Evolutionary conservation across 2,888 invertebrate species (phyloP).

Genomic region (Dolomedes plantarius): DNA sequence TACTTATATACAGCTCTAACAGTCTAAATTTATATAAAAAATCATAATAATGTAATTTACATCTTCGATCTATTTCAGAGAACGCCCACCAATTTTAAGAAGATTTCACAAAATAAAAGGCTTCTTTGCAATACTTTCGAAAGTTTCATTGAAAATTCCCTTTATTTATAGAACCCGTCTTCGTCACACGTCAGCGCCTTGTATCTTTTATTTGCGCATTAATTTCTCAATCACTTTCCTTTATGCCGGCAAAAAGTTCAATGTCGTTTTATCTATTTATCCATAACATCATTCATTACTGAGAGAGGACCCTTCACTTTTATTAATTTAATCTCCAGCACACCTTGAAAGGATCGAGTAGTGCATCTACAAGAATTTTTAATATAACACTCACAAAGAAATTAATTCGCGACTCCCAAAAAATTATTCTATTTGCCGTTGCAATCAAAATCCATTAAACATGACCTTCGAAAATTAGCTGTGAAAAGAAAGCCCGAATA

Average conservation of each 20-base stretch:
- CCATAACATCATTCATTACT: background rate
- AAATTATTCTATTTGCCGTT: slow-evolving; percentile 32
- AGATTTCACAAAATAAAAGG: too few species aligned
- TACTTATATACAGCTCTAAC: too few species aligned
- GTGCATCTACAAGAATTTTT: background rate
- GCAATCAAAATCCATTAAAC: slow-evolving; percentile 55
- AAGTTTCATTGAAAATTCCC: too few species aligned
- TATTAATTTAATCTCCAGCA: background rate
- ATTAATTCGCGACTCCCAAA: background rate
- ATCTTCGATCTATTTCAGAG: too few species aligned
- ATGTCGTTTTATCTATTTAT: background rate
- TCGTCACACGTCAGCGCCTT: too few species aligned
- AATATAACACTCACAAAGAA: background rate
- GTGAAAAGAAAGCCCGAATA: slow-evolving; percentile 41
- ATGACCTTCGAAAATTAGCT: slow-evolving; percentile 36
- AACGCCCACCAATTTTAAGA: too few species aligned
- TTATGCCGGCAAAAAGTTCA: background rate
- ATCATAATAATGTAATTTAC: too few species aligned
- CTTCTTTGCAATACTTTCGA: too few species aligned
- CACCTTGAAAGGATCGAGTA: background rate
- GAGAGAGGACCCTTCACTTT: background rate
- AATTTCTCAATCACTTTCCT: too few species aligned
- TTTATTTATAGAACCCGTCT: too few species aligned
- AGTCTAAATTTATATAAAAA: too few species aligned
- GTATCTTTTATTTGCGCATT: too few species aligned